phyloP scores from a whole-genome alignment of 2,797 vertebrate genomes.

The Gymnoscopelus braueri region DNA sequence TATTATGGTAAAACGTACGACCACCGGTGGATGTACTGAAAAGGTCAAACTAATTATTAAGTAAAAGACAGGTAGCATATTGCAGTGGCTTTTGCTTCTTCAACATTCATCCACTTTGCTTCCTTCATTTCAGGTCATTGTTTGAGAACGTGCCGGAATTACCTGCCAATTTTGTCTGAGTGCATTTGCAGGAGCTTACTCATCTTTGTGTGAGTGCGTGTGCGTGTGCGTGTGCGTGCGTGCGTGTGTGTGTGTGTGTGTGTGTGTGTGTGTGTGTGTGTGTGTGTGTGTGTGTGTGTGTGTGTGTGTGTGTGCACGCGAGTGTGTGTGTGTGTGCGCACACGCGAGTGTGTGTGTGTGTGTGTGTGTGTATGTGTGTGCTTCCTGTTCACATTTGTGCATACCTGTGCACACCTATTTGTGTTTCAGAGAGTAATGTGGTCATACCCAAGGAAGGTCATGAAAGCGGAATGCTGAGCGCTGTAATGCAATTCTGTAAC shows the following conservation, averaged over 20 bases:
- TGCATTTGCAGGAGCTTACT: conserved; percentile 5
- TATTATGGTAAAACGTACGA: conserved; percentile 65
- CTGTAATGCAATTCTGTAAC: no score
- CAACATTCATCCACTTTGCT: conserved; percentile 46
- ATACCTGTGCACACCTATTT: no score
- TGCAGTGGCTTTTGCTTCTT: conserved; percentile 53
- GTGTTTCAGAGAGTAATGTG: no score
- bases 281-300: conserved; percentile 33
- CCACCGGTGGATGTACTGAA: conserved; percentile 62
- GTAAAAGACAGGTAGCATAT: conserved; percentile 75
- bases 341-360: conserved; percentile 14
- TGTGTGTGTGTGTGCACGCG: conserved; percentile 26
- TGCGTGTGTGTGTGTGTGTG: not conserved
- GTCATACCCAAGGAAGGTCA: no score
- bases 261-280: conserved; percentile 13
- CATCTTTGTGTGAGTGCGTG: not conserved
- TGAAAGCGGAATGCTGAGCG: no score
- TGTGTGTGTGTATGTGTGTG: conserved; percentile 30
- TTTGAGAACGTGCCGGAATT: conserved; percentile 60
- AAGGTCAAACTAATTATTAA: conserved; percentile 81
- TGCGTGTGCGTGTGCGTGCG: not conserved
- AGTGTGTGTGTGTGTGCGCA: conserved; percentile 36
- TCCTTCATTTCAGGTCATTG: conserved; percentile 50
- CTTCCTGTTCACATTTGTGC: not conserved
- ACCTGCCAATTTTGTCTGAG: conserved; percentile 60